These are phyloP conservation scores for Etheostoma perlongum DNA, from an alignment of 2,797 vertebrate genomes.

Conservation along the genomic window DNA sequence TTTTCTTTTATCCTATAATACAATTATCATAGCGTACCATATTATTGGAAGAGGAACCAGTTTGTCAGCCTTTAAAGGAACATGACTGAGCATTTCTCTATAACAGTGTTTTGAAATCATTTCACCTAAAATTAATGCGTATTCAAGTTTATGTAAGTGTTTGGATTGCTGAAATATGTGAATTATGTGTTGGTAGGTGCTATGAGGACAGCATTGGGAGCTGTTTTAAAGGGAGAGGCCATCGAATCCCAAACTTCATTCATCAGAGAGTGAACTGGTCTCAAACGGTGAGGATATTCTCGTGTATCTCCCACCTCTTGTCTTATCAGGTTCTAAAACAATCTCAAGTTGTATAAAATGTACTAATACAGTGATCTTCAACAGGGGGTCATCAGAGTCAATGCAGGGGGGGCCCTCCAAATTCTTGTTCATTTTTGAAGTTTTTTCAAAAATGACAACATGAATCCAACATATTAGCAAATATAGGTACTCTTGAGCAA, in stretches of 20 bases:
- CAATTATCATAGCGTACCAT: neutral
- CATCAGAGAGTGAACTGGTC: rapidly evolving
- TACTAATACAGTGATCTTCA: neutral
- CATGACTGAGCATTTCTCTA: neutral
- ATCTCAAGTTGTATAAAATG: neutral
- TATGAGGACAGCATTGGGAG: conserved; percentile 1
- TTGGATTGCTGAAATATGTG: neutral
- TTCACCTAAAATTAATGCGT: neutral
- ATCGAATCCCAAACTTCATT: rapidly evolving
- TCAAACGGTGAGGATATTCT: conserved; percentile 52
- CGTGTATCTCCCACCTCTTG: too few relatives aligned
- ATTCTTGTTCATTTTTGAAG: too few relatives aligned
- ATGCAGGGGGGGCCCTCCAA: too few relatives aligned
- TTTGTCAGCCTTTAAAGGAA: neutral
- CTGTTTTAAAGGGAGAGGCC: rapidly evolving
- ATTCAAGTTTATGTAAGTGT: neutral
- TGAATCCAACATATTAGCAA: too few relatives aligned
- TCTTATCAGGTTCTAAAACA: neutral
- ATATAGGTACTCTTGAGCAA: too few relatives aligned
- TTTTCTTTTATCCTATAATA: too few relatives aligned
- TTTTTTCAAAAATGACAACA: too few relatives aligned
- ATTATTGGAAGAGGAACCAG: neutral
- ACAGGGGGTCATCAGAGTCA: too few relatives aligned
- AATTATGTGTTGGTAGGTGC: conserved; percentile 56
- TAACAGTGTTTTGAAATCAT: neutral